Evolutionary conservation across 2,888 invertebrate genomes (phyloP), one percentile per base, ranked within the genome.

Genomic region (Horisme vitalbata): DNA sequence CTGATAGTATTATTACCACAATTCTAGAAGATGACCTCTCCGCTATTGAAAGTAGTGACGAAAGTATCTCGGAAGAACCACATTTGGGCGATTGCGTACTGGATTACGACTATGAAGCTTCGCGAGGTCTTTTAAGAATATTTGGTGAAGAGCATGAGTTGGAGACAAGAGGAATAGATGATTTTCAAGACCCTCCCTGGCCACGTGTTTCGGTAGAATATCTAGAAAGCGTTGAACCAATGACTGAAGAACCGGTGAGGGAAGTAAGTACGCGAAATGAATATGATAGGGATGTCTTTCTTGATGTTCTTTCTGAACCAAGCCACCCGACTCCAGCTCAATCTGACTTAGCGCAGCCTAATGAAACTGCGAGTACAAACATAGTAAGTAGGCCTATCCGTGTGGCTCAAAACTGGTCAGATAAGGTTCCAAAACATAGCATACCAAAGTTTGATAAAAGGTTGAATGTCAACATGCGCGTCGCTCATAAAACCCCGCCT

Each of bases 1-100:
- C 45, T 26, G 45, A 45, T 4, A 45, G 20, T 38, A 33, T 28
- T 45, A 38, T 45, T 26, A 13, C 45, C 37, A n/a, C n/a, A n/a
- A n/a, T n/a, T n/a, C n/a, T n/a, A n/a, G n/a, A n/a, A n/a, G n/a
- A n/a, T n/a, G n/a, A n/a, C n/a, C n/a, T n/a, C n/a, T n/a, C n/a
- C n/a, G n/a, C n/a, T n/a, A n/a, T n/a, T n/a, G n/a, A n/a, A 13
- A 45, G 30, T 32, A 37, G 45, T 26, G 31, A 31, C 26, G 31
- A 31, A 13, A 24, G 31, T 31, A 21, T 32, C 18, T 26, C 32
- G 41, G 34, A n/a, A n/a, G n/a, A n/a, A n/a, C n/a, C n/a, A n/a
- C n/a, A n/a, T n/a, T n/a, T n/a, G n/a, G n/a, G n/a, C 34, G 31
- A 34, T 34, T 34, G 34, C 12, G 23, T 34, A 34, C 23, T 23